phyloP scores from a whole-genome alignment of 2,797 vertebrate species.

The Schizopygopsis pylzovi region DNA sequence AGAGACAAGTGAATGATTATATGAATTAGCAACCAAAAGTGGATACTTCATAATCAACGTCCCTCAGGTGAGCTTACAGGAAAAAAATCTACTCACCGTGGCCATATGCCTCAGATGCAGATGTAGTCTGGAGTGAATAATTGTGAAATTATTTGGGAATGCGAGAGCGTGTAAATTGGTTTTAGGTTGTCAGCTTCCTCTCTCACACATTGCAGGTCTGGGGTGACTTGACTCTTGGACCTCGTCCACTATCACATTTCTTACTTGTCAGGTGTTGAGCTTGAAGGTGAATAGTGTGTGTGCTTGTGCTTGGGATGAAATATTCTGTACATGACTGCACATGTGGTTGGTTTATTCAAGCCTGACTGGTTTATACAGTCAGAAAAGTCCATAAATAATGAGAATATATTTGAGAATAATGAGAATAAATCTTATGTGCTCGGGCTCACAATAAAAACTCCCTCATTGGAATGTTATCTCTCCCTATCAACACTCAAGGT shows the following conservation, averaged over 20 bases:
- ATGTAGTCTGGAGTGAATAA: constrained; percentile 30
- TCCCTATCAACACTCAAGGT: not conserved
- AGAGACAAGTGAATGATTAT: constrained; percentile 21
- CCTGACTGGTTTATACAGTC: constrained; percentile 15
- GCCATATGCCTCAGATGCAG: constrained; percentile 40
- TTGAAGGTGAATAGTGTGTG: too few species aligned
- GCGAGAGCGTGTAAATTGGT: constrained; percentile 21
- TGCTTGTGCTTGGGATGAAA: not conserved
- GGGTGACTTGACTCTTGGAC: constrained; percentile 25
- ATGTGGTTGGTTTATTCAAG: constrained; percentile 28
- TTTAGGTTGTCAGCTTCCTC: constrained; percentile 26
- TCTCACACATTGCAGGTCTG: constrained; percentile 21
- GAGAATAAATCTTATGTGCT: constrained; percentile 8
- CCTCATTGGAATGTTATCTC: not conserved
- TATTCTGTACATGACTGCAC: constrained; percentile 15
- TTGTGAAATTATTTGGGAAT: constrained; percentile 36
- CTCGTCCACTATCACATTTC: constrained; percentile 12
- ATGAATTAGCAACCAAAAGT: constrained; percentile 17
- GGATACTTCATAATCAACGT: constrained; percentile 26
- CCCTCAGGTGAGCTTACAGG: constrained; percentile 12
- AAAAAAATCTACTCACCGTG: not conserved
- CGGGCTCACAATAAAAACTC: not conserved
- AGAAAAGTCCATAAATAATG: constrained; percentile 30
- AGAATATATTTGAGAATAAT: constrained; percentile 23
- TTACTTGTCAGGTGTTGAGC: constrained; percentile 20